phyloP scores from a whole-genome alignment of 2,113 vertebrate genomes.

The Heterotis niloticus region DNA sequence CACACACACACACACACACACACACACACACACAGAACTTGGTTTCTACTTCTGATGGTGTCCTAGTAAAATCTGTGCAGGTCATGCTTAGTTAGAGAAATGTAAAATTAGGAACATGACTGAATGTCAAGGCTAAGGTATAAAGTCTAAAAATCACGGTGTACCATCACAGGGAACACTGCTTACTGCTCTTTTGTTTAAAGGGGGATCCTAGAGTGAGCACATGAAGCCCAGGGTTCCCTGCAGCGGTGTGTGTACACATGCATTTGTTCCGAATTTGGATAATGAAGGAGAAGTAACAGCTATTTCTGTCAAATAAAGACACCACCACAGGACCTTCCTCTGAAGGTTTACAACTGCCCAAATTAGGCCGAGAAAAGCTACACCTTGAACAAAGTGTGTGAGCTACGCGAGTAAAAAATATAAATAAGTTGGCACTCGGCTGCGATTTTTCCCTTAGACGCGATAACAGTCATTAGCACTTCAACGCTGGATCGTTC shows the following conservation, averaged over 20 bases:
- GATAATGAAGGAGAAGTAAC: not conserved
- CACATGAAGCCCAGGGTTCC: not conserved
- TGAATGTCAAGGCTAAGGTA: not conserved
- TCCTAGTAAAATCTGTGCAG: no score
- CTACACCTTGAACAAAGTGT: not conserved
- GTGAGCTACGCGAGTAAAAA: not conserved
- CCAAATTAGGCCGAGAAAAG: not conserved
- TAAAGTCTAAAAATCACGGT: conserved; percentile 4
- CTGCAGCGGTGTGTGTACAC: not conserved
- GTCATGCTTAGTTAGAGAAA: no score
- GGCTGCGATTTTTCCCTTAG: not conserved
- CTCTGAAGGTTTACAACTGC: not conserved
- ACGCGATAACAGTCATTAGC: conserved; percentile 3
- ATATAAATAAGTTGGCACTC: conserved; percentile 7
- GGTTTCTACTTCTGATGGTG: not conserved
- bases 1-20: not conserved
- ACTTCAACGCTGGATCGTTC: not conserved
- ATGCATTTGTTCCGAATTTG: not conserved
- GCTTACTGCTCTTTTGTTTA: no score
- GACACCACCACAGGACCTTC: not conserved
- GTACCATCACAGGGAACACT: not conserved
- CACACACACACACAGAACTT: not conserved
- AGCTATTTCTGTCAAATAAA: not conserved
- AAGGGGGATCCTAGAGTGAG: not conserved
- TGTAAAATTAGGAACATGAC: not conserved